These are phyloP conservation scores for Alviniconcha marisindica DNA, from an alignment of 1,140 invertebrate species.

Conservation along the genomic window DNA sequence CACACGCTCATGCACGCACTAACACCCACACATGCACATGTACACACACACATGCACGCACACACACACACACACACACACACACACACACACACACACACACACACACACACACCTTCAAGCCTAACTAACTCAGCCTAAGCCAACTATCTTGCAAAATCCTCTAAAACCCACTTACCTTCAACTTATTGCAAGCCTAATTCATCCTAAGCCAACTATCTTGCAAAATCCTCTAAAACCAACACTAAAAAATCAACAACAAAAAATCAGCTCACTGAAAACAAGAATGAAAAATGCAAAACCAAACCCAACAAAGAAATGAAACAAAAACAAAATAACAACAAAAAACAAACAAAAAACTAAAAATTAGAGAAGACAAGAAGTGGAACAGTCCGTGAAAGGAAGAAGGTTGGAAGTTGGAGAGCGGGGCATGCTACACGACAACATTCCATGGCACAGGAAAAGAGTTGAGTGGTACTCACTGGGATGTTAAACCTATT, in stretches of 20 bases:
- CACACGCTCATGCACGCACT: neutral
- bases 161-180: too few species aligned
- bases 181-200: too few species aligned
- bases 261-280: too few species aligned
- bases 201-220: neutral
- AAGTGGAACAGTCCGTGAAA: neutral
- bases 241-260: too few species aligned
- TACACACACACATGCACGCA: neutral
- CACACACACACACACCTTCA: neutral
- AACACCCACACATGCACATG: neutral
- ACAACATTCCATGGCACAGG: conserved; percentile 4
- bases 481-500: conserved; percentile 60
- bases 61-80: neutral
- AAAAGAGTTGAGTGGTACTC: conserved; percentile 42
- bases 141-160: too few species aligned
- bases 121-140: neutral
- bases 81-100: neutral
- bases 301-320: too few species aligned
- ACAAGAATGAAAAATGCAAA: too few species aligned
- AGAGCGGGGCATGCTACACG: neutral
- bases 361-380: neutral
- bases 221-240: neutral
- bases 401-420: neutral
- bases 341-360: neutral
- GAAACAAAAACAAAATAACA: too few species aligned